phyloP scores from a whole-genome alignment of 2,888 invertebrate genomes.

The Hirtodrosophila confusa region DNA sequence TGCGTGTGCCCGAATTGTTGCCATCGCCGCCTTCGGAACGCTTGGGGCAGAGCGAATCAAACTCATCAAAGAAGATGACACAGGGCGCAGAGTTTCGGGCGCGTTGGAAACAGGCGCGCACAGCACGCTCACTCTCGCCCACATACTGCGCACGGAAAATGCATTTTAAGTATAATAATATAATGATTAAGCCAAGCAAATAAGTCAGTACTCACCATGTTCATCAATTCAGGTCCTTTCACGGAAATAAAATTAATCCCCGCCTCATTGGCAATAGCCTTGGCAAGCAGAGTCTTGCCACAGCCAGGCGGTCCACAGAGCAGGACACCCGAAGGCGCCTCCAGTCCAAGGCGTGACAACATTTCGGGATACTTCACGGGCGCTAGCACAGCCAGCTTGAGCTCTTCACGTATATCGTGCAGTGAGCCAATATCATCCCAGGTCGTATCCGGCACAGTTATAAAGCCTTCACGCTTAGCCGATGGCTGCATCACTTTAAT shows the following conservation, averaged over 20 bases:
- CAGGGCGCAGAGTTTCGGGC: conserved; percentile 98
- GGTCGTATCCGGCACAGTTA: conserved; percentile 97
- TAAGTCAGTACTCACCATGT: conserved; percentile 89
- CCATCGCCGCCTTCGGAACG: conserved; percentile 89
- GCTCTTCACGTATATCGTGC: conserved; percentile 92
- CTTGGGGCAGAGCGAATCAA: conserved; percentile 97
- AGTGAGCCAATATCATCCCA: conserved; percentile 99
- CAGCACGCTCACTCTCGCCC: conserved; percentile 98
- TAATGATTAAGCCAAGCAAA: neutral
- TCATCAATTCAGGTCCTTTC: conserved; percentile 98
- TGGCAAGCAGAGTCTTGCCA: conserved; percentile 97
- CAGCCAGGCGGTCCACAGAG: conserved; percentile 99
- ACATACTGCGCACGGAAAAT: conserved; percentile 90
- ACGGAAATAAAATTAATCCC: conserved; percentile 99
- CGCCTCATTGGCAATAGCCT: conserved; percentile 99
- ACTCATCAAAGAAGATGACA: conserved; percentile 99
- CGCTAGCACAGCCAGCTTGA: conserved; percentile 95
- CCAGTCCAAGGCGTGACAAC: conserved; percentile 91
- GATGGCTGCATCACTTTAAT: conserved; percentile 94
- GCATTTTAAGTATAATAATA: neutral
- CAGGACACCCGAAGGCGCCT: conserved; percentile 94
- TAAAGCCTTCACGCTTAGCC: conserved; percentile 98
- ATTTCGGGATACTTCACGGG: conserved; percentile 95
- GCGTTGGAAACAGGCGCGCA: conserved; percentile 97
- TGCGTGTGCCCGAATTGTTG: conserved; percentile 91